phyloP scores from a whole-genome alignment of 2,888 invertebrate genomes.

The Ptilodon capucinus region DNA sequence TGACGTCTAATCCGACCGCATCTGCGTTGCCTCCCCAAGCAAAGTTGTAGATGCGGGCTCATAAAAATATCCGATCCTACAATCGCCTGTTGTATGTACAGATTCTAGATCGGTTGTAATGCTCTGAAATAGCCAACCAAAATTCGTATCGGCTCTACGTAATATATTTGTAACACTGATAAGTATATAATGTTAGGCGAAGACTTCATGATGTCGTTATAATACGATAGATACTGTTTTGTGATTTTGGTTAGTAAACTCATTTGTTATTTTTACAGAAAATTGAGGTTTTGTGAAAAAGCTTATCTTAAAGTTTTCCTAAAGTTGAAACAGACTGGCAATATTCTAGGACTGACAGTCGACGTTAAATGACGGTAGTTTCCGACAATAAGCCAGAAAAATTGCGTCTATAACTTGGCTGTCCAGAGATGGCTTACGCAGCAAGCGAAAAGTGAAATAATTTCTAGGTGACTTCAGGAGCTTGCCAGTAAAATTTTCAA shows the following conservation, averaged over 20 bases:
- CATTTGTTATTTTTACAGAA: too few species aligned
- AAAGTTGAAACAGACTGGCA: too few species aligned
- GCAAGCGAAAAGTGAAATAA: not conserved
- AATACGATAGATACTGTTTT: too few species aligned
- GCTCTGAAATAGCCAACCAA: not conserved
- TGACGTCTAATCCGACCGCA: slow-evolving; percentile 44
- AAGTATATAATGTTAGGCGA: not conserved
- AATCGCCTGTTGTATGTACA: not conserved
- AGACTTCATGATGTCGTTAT: too few species aligned
- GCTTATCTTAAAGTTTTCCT: too few species aligned
- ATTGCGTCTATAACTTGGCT: slow-evolving; percentile 51
- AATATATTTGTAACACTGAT: not conserved
- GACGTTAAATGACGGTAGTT: slow-evolving; percentile 55
- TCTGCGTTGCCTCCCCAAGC: slow-evolving; percentile 24
- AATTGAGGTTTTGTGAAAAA: too few species aligned
- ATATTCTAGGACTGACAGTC: too few species aligned
- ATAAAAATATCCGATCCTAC: not conserved
- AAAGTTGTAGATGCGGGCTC: not conserved
- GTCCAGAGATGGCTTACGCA: slow-evolving; percentile 23
- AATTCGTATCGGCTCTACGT: not conserved
- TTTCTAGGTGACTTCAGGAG: too few species aligned
- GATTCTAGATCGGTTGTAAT: not conserved
- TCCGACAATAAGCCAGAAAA: slow-evolving; percentile 61
- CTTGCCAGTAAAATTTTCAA: too few species aligned
- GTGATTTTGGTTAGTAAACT: not conserved